Percentiles rank a stretch among this genome's conserved stretches.
phyloP scores from a whole-genome alignment of 1,140 invertebrate species.

The Oncopeltus fasciatus region DNA sequence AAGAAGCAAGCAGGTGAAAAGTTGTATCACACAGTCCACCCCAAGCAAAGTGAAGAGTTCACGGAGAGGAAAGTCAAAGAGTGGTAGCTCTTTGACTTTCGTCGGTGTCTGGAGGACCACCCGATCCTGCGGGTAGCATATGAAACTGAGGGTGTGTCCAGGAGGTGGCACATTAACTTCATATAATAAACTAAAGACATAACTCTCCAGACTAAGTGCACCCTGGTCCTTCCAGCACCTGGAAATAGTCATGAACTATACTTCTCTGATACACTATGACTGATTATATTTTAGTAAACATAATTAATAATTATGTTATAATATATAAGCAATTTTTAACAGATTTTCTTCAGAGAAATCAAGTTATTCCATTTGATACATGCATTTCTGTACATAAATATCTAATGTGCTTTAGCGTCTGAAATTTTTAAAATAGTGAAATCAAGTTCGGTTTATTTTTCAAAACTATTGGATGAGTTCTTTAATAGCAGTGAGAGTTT shows the following conservation, averaged over 20 bases:
- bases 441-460: too few relatives aligned
- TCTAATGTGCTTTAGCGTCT: too few relatives aligned
- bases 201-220: constrained; percentile 71
- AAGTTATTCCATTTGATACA: too few relatives aligned
- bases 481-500: too few relatives aligned
- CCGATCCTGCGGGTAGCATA: constrained; percentile 51
- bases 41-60: constrained; percentile 76
- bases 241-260: not conserved
- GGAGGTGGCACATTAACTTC: constrained; percentile 79
- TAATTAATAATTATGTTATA: too few relatives aligned
- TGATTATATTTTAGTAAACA: too few relatives aligned
- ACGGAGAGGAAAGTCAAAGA: constrained; percentile 84
- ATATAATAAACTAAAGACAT: constrained; percentile 88
- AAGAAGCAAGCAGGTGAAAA: constrained; percentile 89
- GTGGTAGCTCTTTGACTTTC: constrained; percentile 64
- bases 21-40: constrained; percentile 76
- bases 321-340: too few relatives aligned
- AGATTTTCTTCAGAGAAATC: too few relatives aligned
- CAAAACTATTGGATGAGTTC: too few relatives aligned
- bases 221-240: constrained; percentile 24
- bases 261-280: too few relatives aligned
- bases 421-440: too few relatives aligned
- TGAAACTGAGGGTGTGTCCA: constrained; percentile 74
- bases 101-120: constrained; percentile 34
- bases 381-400: too few relatives aligned